Evolutionary conservation across 2,113 vertebrate genomes (phyloP).

Genomic region (Crotalus tigris): DNA sequence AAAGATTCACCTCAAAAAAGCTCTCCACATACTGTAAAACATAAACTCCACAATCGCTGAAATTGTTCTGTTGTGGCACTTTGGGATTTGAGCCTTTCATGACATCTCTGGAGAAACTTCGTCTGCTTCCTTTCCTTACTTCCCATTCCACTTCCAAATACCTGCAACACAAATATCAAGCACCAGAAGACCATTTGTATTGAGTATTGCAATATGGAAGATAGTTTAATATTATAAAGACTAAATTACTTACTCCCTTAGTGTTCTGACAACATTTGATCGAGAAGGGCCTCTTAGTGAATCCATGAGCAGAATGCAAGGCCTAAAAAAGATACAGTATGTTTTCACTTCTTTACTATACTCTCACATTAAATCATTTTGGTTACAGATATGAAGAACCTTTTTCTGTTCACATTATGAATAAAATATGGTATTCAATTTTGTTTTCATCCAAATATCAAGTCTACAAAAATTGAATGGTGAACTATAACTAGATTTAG

Average conservation of each 20-base stretch:
- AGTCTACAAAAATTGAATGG: background rate
- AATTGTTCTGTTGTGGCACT: slow-evolving; percentile 98
- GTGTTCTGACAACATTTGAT: slow-evolving; percentile 91
- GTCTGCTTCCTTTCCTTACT: slow-evolving; percentile 83
- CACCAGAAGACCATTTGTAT: slow-evolving; percentile 5
- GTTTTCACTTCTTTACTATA: background rate
- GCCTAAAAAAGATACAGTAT: slow-evolving; percentile 69
- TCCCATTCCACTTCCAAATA: slow-evolving; percentile 99
- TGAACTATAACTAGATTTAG: slow-evolving; percentile 18
- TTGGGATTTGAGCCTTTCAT: slow-evolving; percentile 96
- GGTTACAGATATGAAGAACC: background rate
- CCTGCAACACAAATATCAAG: slow-evolving; percentile 63
- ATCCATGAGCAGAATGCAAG: slow-evolving; percentile 98
- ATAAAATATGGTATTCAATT: background rate
- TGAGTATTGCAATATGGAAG: background rate
- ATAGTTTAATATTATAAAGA: background rate
- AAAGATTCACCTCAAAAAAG: slow-evolving; percentile 91
- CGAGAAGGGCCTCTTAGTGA: slow-evolving; percentile 90
- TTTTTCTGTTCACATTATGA: background rate
- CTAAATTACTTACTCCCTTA: slow-evolving; percentile 86
- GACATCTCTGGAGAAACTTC: slow-evolving; percentile 92
- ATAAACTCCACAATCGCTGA: slow-evolving; percentile 96
- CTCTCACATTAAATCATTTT: background rate
- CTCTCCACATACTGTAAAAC: slow-evolving; percentile 97
- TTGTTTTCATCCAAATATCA: background rate